phyloP scores from a whole-genome alignment of 2,113 vertebrate species.

The Perca fluviatilis region DNA sequence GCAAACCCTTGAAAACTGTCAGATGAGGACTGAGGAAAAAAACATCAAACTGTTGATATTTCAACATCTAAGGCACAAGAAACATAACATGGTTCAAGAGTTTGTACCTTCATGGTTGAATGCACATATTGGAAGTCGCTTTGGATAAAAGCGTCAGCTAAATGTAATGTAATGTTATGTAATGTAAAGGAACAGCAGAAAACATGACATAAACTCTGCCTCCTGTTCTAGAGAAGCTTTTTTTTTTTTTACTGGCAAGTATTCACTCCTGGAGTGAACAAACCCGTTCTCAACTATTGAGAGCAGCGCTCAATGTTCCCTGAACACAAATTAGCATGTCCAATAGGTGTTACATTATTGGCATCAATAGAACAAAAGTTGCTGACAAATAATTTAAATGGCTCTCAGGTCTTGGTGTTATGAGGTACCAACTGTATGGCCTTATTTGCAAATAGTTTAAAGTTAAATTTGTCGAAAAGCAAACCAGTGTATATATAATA shows the following conservation, averaged over 20 bases:
- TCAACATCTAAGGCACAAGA: slow-evolving; percentile 30
- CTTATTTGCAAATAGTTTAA: background rate
- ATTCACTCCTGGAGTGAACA: slow-evolving; percentile 56
- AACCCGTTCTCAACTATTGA: slow-evolving; percentile 71
- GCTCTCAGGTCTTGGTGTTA: background rate
- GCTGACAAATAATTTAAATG: background rate
- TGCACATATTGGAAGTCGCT: too few relatives aligned
- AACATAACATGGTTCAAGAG: background rate
- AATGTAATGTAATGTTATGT: too few relatives aligned
- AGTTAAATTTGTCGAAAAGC: background rate
- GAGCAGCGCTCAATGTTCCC: background rate
- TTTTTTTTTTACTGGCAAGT: background rate
- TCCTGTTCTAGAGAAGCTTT: slow-evolving; percentile 10
- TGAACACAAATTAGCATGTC: background rate
- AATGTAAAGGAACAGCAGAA: slow-evolving; percentile 5
- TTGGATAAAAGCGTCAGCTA: too few relatives aligned
- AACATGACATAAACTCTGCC: slow-evolving; percentile 11
- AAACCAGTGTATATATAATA: too few relatives aligned
- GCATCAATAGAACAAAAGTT: background rate
- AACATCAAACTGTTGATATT: slow-evolving; percentile 42
- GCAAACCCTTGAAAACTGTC: slow-evolving; percentile 80
- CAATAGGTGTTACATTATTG: slow-evolving; percentile 4
- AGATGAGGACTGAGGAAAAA: slow-evolving; percentile 58
- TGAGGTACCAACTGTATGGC: background rate
- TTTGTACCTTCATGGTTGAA: too few relatives aligned